phyloP scores from a whole-genome alignment of 2,888 invertebrate genomes.

The Napeogenes inachia region DNA sequence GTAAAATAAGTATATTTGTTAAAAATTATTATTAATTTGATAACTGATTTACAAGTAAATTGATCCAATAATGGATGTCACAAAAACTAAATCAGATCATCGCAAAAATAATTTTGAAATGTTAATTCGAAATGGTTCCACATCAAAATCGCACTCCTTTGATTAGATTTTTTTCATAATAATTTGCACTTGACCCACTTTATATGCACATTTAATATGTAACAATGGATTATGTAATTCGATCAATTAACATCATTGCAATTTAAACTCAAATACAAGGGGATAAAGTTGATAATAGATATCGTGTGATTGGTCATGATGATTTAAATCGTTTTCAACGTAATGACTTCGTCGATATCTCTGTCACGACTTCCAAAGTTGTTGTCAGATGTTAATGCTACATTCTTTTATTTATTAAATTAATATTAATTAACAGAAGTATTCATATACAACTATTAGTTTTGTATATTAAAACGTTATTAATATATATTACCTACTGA shows the following conservation, averaged over 20 bases:
- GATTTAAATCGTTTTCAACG: slow-evolving; percentile 11
- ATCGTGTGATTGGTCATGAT: slow-evolving; percentile 5
- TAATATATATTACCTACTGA: too few species aligned
- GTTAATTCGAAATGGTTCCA: slow-evolving; percentile 7
- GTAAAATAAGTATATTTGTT: too few species aligned
- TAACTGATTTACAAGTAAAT: not conserved
- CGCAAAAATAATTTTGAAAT: not conserved
- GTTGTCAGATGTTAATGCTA: slow-evolving; percentile 19
- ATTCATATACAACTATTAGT: too few species aligned
- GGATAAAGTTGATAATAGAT: not conserved
- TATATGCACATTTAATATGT: slow-evolving; percentile 10
- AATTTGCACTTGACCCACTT: slow-evolving; percentile 23
- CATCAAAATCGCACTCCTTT: slow-evolving; percentile 2
- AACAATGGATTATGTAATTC: slow-evolving; percentile 17
- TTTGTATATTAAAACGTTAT: too few species aligned
- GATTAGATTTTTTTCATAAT: slow-evolving; percentile 9
- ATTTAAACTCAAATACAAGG: slow-evolving; percentile 5
- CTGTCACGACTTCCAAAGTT: slow-evolving; percentile 12
- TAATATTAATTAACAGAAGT: too few species aligned
- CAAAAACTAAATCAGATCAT: not conserved
- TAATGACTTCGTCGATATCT: slow-evolving; percentile 11
- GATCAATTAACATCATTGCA: not conserved
- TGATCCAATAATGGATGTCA: not conserved
- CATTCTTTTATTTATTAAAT: slow-evolving; percentile 9
- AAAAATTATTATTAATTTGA: too few species aligned